Evolutionary conservation across 1,140 invertebrate genomes (phyloP), one percentile per base, ranked within the genome.

Genomic region (Trichonephila clavata): DNA sequence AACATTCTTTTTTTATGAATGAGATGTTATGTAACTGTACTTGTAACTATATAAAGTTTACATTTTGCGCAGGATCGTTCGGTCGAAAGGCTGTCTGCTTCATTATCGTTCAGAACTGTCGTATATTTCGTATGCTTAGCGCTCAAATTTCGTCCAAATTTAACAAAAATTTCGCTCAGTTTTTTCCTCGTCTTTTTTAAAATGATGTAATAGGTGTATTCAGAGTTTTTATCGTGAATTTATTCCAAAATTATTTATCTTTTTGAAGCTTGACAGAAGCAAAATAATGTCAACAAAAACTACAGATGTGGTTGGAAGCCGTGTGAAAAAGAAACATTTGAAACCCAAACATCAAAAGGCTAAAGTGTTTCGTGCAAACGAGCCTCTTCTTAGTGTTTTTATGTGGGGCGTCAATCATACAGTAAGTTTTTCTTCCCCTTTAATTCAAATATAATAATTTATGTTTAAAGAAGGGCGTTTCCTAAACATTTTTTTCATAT

Each of bases 391-490:
- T 60, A 99, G 98, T 95, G 99, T 99, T 94, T 99, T 99, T 96
- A 99, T 99, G 99, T 99, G 99, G 99, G 99, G 99, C 95, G 98
- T 99, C 94, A 99, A 99, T 97, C 99, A 99, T 96, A 99, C 99
- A 98, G 94, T 94, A 87, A 94, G 94, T 93, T 39, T 18, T 91
- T 92, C 32, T 84, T 71, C 10, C 1, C 8, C 2, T 68, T 61
- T 68, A 68, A 13, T 65, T 86, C n/a, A 10, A 24, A 32, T 77
- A 77, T 10, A 39, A 20, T 84, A 83, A 6, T 83, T 81, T 81
- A 57, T 57, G n/a, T 84, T 84, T 60, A 24, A 24, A n/a, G n/a
- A 84, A 60, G 83, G 50, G 83, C 83, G 83, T 57, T 84, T 84
- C 57, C 83, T 84, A 14, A 50, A 50, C 50, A 50, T 50, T 16